Base-by-base conservation (phyloP, 2,888 invertebrate genomes). In the Nebria salina region DNA sequence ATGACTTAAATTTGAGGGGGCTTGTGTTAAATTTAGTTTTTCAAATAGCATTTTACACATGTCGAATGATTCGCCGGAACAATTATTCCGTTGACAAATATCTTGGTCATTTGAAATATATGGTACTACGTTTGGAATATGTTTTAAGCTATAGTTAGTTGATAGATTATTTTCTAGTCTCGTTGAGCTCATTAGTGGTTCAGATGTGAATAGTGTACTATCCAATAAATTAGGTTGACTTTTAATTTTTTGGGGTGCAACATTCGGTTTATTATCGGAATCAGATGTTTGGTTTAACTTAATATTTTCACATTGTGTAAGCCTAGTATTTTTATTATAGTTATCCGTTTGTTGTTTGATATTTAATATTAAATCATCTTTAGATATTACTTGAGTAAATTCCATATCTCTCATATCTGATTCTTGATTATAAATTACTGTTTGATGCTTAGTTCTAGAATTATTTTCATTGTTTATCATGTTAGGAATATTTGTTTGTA, bases 21-120 rank as follows among this genome's bases (percentile, higher is more conserved):
- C 42, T 65, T 73, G 73, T n/a, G 72, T 78, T 26, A 72, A 65
- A 34, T 73, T 64, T 20, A 70, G 25, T 11, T 68, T 68, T 4
- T 70, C 76, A 43, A 42, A n/a, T 34, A 68, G 65, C 20, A 77
- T 77, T 76, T 76, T 66, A 9, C 41, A 76, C 11, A 25, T 15
- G 3, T 66, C 65, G 25, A 70, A 70, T 70, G 70, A 25, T 66
- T 79, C 34, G 15, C 64, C 73, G n/a, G 72, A n/a, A n/a, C 2
- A 65, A 43, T 54, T 11, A 15, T 73, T 65, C 4, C 65, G n/a
- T 66, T 26, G n/a, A 20, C 76, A 76, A 9, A 76, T 76, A 66
- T 76, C 66, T n/a, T 15, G 13, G n/a, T 73, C 15, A 15, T 13
- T 34, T 43, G 42, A 73, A 41, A n/a, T 41, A 73, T 41, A 42